Base-by-base conservation (phyloP, 2,888 invertebrate species). In the Autographa pulchrina region DNA sequence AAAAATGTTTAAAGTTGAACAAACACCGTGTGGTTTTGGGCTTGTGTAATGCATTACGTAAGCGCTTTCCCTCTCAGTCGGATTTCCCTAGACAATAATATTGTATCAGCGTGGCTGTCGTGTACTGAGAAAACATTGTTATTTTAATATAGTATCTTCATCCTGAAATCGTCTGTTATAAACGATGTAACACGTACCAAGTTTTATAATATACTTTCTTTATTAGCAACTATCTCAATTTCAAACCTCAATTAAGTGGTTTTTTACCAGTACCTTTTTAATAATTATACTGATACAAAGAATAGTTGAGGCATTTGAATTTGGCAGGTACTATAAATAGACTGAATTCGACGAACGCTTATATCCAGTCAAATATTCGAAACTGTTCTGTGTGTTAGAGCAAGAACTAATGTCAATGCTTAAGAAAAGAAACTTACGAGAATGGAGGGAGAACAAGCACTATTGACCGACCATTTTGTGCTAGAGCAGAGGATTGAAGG, bases 1-100 rank as follows among this genome's bases (percentile, higher is more conserved):
- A 56, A 56, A 56, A 56, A 56, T 56, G 54, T 56, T 56, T 56
- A 25, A 56, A 56, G 54, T 56, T 25, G 48, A 56, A 56, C 54
- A 56, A 25, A 56, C 25, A 25, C 54, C 0, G 54, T 48, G 48
- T n/a, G 54, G 13, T 56, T 56, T 56, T 11, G 18, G 54, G 20
- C 54, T 56, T 25, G 25, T 56, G 20, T 13, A 25, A 20, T 56
- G 25, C 54, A 56, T 56, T 56, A 56, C 25, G 54, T 13, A 56
- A 56, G 25, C 20, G 25, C 2, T 13, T 13, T 20, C 48, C 20
- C 54, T 56, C 54, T 56, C 54, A 56, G 20, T 56, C 13, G 13
- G 4, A 56, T 56, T 56, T 56, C 54, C 54, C 54, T 25, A 20
- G 54, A 20, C 54, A 25, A 56, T 56, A 56, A 56, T 56, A 56